Evolutionary conservation across 2,797 vertebrate genomes (phyloP).

Genomic region (Acanthurus leucopareius): DNA sequence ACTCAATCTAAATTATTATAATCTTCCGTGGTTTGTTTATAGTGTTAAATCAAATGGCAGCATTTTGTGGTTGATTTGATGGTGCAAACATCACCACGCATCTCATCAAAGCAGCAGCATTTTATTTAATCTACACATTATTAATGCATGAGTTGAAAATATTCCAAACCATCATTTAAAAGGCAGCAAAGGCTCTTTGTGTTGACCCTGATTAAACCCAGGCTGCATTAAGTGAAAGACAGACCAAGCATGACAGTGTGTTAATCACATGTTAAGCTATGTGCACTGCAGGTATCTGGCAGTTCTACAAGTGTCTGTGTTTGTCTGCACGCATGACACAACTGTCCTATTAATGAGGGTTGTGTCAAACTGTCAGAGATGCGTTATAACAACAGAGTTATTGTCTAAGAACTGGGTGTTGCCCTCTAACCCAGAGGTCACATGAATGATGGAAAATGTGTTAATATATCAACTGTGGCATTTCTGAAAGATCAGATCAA

Average conservation of each 20-base stretch:
- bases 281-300: conserved; percentile 51
- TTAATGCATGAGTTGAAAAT: neutral
- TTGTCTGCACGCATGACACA: conserved; percentile 23
- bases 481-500: conserved; percentile 42
- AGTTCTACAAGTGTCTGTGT: conserved; percentile 25
- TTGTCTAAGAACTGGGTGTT: conserved; percentile 51
- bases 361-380: conserved; percentile 26
- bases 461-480: conserved; percentile 28
- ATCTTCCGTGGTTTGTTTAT: neutral
- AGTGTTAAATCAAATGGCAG: neutral
- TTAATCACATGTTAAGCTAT: conserved; percentile 62
- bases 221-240: conserved; percentile 29
- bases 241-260: conserved; percentile 38
- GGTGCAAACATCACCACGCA: too few relatives aligned
- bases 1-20: neutral
- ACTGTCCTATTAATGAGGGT: conserved; percentile 52
- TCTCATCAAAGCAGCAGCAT: neutral
- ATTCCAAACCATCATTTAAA: conserved; percentile 2
- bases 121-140: conserved; percentile 16
- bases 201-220: conserved; percentile 48
- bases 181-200: conserved; percentile 33
- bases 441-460: conserved; percentile 32
- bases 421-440: conserved; percentile 34
- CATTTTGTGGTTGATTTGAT: neutral
- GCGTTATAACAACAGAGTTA: conserved; percentile 28